Base-by-base conservation (phyloP, 2,888 invertebrate species). In the Parnassius glacialis region DNA sequence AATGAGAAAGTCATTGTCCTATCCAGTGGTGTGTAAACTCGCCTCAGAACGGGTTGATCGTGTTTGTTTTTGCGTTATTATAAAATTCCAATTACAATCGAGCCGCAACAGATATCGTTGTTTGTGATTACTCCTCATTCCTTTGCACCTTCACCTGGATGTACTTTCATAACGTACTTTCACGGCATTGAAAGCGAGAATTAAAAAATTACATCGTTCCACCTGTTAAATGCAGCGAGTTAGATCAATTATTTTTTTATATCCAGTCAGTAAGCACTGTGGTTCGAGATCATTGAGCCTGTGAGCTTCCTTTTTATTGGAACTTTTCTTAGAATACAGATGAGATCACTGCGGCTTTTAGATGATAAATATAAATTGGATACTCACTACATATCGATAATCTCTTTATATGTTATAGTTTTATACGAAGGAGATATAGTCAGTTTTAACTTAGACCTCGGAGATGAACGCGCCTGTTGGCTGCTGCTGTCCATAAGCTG, bases 41-140 rank as follows among this genome's bases (percentile, higher is more conserved):
- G 74, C 66, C 71, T 72, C 74, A 73, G 76, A 80, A 80, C 84
- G 72, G 77, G 77, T 79, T 76, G 77, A 82, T 84, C 87, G 70
- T 81, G 86, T 87, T 87, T 81, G 81, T 87, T 87, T 88, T 89
- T 86, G 82, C 85, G 82, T 79, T 83, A 84, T 87, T 88, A 87
- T 84, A 85, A 87, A 85, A 85, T 86, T 84, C 84, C 83, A 76
- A 74, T 59, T 54, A 60, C 58, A 56, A 74, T 73, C 64, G 70
- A 64, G 45, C 59, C 61, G 61, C 52, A 59, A 48, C 52, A 25
- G 11, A 52, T 45, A 55, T 44, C 43, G 50, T 45, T 50, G 51
- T 45, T 41, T 11, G 13, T 42, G 55, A 20, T 52, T 62, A 64
- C 62, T 52, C 54, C 71, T 66, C 80, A 80, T 69, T 68, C 77